A percentile compares a stretch with the other conserved stretches of the same genome.
These are phyloP conservation scores for Aurelia aurita complex sp. Pacific DNA, from an alignment of 30 jellyfish, hydroid and myxozoan genomes.

Conservation along the genomic window DNA sequence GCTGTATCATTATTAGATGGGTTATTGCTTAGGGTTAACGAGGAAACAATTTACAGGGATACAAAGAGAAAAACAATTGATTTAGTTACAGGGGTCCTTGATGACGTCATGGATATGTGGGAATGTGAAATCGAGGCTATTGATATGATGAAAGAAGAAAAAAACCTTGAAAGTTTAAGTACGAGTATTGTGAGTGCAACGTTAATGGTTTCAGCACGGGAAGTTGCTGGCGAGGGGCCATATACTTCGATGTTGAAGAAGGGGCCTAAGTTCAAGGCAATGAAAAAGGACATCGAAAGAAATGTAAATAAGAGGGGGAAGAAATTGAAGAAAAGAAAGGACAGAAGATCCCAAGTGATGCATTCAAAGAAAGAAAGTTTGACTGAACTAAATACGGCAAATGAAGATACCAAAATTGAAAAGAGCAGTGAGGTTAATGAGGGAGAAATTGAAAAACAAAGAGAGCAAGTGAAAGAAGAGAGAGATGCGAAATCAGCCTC, in stretches of 20 bases:
- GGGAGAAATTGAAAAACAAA: neutral
- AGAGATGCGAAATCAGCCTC: neutral
- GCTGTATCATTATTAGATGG: neutral
- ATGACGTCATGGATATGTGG: constrained; percentile 64
- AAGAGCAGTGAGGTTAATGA: neutral
- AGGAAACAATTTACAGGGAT: constrained; percentile 26
- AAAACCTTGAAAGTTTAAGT: constrained; percentile 20
- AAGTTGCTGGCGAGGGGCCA: constrained; percentile 10
- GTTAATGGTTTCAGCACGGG: constrained; percentile 42
- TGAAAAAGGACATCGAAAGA: neutral
- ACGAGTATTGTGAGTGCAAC: constrained; percentile 44
- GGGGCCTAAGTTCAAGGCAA: constrained; percentile 34
- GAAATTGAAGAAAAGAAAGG: neutral
- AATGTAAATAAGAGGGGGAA: neutral
- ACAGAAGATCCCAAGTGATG: neutral
- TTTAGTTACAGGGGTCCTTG: constrained; percentile 10
- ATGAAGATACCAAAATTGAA: constrained; percentile 1
- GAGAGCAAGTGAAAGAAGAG: neutral
- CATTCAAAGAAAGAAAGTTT: neutral
- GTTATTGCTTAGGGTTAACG: neutral
- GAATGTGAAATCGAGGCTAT: constrained; percentile 30
- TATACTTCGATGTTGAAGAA: constrained; percentile 13
- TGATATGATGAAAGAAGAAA: constrained; percentile 36
- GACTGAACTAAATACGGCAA: neutral
- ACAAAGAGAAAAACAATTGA: constrained; percentile 1